Conservation (phyloP, 2,888 invertebrate species). For the Hyposoter dolosus region DNA sequence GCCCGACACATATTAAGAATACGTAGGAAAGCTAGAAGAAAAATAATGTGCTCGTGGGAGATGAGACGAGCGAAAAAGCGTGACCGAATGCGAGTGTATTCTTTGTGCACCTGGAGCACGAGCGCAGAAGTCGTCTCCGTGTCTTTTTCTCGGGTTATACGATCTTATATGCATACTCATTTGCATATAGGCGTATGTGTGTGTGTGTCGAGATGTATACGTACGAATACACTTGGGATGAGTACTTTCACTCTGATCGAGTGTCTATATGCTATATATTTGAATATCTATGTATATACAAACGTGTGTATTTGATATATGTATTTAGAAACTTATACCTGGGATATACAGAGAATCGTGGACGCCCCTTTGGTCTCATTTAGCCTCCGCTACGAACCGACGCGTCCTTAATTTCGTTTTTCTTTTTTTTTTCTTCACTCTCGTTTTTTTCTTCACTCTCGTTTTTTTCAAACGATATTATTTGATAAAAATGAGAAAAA, state of each 20-base stretch:
- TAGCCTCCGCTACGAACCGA: constrained; percentile 20
- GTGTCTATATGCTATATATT: constrained; percentile 43
- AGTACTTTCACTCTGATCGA: constrained; percentile 65
- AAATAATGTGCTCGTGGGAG: not conserved
- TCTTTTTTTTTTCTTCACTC: not conserved
- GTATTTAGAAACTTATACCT: constrained; percentile 18
- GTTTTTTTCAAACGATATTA: constrained; percentile 28
- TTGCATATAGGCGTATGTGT: not conserved
- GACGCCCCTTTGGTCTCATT: constrained; percentile 55
- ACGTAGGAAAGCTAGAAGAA: not conserved
- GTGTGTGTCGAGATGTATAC: not conserved
- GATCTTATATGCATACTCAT: constrained; percentile 14
- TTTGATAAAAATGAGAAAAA: constrained; percentile 6
- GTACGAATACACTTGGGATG: constrained; percentile 7
- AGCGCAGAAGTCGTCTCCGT: constrained; percentile 28
- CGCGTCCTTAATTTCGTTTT: constrained; percentile 30
- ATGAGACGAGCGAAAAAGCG: constrained; percentile 14
- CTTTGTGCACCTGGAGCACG: constrained; percentile 59
- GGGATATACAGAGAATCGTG: constrained; percentile 17
- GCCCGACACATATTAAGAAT: not conserved
- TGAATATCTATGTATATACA: not conserved
- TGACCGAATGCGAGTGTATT: constrained; percentile 39
- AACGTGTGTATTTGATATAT: constrained; percentile 7
- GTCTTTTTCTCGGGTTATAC: constrained; percentile 39
- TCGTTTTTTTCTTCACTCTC: not conserved